Base-by-base conservation (phyloP, 2,797 vertebrate genomes). In the Gorsachius magnificus region DNA sequence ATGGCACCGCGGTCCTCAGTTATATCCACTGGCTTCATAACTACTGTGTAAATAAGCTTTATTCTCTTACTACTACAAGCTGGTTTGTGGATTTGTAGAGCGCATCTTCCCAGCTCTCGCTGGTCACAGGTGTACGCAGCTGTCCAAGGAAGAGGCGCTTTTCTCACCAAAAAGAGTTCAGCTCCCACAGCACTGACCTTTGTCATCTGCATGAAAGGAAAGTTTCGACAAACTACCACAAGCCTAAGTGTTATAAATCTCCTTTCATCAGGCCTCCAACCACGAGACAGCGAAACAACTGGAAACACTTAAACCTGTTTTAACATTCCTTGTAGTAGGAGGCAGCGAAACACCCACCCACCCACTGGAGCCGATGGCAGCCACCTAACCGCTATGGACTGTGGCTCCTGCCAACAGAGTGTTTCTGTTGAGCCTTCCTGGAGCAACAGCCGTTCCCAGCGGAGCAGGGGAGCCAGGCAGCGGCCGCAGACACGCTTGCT, bases 281-380 rank as follows among this genome's bases (percentile, higher is more conserved):
- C 75, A 75, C 77, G 17, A 93, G 78, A 28, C 64, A 35, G 61
- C 0, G 11, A 53, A 90, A 80, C 94, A 93, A 93, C 72, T 91
- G 95, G 84, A 93, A 97, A 89, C 75, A 66, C 79, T 95, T 87
- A 89, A 83, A 65, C 87, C 72, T 92, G 79, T 63, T 95, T 90
- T 83, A 90, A 72, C 58, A 53, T 70, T 94, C 54, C 22, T 31
- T 57, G 65, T 36, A 89, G 78, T 3, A 68, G 57, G 46, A 89
- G 63, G 81, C 83, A 90, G 70, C 1, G 0, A 72, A 84, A 87
- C 79, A 72, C 56, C 8, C 53, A 70, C 46, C 24, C 17, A 48
- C 57, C 45, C 57, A 43, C 41, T 7, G 7, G 19, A 66, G 41
- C 21, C 4, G 5, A 69, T 1, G 51, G 60, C 74, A 77, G 64